A percentile compares a stretch with the other conserved stretches of the same genome.
Conservation (phyloP, 2,113 vertebrate genomes). For the Acrocephalus arundinaceus region DNA sequence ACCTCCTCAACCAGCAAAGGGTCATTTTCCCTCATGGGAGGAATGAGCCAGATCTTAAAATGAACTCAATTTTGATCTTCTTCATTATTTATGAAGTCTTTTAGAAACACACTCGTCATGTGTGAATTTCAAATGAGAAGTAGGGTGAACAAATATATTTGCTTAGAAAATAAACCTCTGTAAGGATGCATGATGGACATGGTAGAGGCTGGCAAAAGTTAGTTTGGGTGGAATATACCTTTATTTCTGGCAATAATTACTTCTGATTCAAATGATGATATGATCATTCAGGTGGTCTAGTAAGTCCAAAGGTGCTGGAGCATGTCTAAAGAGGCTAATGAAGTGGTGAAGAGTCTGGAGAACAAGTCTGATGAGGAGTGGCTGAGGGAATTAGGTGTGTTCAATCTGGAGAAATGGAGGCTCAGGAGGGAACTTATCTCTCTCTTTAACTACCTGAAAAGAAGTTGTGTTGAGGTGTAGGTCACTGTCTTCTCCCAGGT, state of each 20-base stretch:
- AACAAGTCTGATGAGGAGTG: neutral
- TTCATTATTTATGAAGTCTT: neutral
- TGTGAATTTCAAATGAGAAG: constrained; percentile 19
- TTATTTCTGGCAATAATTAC: neutral
- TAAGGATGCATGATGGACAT: neutral
- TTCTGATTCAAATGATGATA: neutral
- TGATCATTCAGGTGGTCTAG: neutral
- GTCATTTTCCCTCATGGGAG: neutral
- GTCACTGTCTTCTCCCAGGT: neutral
- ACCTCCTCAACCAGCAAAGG: neutral
- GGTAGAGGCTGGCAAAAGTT: neutral
- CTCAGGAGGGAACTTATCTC: neutral
- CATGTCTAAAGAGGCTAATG: neutral
- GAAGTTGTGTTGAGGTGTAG: accelerated
- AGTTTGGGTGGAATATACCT: neutral
- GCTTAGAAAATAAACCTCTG: neutral
- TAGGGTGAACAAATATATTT: constrained; percentile 21
- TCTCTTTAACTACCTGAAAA: neutral
- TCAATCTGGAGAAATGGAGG: neutral
- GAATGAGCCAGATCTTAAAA: neutral
- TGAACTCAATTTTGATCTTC: neutral
- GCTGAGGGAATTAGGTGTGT: neutral
- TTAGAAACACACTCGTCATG: neutral
- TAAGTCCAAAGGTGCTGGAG: neutral
- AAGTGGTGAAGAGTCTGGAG: neutral